Percentiles rank a stretch among this genome's conserved stretches.
Conservation (phyloP, 1,140 invertebrate species). For the Sarcophaga bullata region DNA sequence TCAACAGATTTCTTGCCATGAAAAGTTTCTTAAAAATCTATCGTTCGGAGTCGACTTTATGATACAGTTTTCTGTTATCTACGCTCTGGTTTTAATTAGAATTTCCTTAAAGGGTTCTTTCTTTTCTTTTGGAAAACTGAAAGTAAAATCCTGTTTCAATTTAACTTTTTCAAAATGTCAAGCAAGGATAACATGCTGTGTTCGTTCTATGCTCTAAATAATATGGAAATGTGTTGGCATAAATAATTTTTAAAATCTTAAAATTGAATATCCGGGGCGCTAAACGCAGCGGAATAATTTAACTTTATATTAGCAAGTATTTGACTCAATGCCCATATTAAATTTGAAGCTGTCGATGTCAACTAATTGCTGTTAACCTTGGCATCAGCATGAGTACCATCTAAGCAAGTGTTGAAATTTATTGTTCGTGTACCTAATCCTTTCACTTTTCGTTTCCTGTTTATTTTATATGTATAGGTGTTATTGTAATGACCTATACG, state of each 20-base stretch:
- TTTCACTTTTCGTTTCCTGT: no score
- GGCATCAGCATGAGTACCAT: not conserved
- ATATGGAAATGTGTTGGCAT: not conserved
- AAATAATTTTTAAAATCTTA: not conserved
- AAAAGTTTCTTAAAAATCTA: no score
- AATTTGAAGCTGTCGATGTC: not conserved
- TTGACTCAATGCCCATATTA: not conserved
- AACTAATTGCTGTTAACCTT: slow-evolving; percentile 10
- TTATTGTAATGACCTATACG: no score
- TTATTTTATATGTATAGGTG: not conserved
- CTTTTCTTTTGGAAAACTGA: not conserved
- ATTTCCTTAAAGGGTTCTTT: not conserved
- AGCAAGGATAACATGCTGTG: not conserved
- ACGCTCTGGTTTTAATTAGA: not conserved
- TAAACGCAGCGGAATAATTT: slow-evolving; percentile 22
- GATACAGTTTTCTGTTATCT: not conserved
- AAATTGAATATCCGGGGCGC: not conserved
- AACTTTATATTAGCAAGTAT: slow-evolving; percentile 35
- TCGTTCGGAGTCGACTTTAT: no score
- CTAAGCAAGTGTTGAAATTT: not conserved
- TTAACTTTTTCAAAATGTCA: not conserved
- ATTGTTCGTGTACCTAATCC: no score
- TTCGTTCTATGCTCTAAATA: not conserved
- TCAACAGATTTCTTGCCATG: no score
- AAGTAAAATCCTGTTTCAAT: not conserved